phyloP scores from a whole-genome alignment of 53 echinoderm and acorn worm genomes.

The Apostichopus leukothele region DNA sequence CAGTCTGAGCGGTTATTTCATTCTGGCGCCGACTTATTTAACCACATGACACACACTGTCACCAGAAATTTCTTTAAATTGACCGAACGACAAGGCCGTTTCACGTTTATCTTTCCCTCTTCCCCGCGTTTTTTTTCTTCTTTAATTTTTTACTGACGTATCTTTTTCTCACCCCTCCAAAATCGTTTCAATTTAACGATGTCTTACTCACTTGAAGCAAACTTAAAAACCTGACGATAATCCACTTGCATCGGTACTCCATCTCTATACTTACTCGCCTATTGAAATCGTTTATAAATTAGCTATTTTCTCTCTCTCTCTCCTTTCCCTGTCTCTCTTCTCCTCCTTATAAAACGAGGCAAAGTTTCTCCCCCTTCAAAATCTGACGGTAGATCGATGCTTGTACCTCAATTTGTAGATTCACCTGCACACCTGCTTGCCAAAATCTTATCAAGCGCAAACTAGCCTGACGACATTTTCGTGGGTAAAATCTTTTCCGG shows the following conservation, averaged over 20 bases:
- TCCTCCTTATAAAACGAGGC: neutral
- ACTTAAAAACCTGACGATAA: constrained; percentile 34
- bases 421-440: constrained; percentile 40
- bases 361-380: neutral
- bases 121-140: neutral
- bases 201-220: constrained; percentile 33
- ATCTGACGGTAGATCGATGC: constrained; percentile 34
- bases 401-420: constrained; percentile 33
- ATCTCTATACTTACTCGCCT: constrained; percentile 21
- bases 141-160: neutral
- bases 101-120: neutral
- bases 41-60: too few relatives aligned
- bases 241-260: constrained; percentile 29
- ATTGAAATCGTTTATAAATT: constrained; percentile 45
- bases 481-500: constrained; percentile 34
- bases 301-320: neutral
- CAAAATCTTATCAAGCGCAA: constrained; percentile 41
- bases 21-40: too few relatives aligned
- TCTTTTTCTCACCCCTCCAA: constrained; percentile 9
- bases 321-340: neutral
- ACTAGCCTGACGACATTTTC: constrained; percentile 4
- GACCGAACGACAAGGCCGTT: neutral
- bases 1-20: too few relatives aligned
- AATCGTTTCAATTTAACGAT: constrained; percentile 46
- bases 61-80: too few relatives aligned